A percentile compares a stretch with the other conserved stretches of the same genome.
phyloP scores from a whole-genome alignment of 2,797 vertebrate genomes.

The Anguilla obscura region DNA sequence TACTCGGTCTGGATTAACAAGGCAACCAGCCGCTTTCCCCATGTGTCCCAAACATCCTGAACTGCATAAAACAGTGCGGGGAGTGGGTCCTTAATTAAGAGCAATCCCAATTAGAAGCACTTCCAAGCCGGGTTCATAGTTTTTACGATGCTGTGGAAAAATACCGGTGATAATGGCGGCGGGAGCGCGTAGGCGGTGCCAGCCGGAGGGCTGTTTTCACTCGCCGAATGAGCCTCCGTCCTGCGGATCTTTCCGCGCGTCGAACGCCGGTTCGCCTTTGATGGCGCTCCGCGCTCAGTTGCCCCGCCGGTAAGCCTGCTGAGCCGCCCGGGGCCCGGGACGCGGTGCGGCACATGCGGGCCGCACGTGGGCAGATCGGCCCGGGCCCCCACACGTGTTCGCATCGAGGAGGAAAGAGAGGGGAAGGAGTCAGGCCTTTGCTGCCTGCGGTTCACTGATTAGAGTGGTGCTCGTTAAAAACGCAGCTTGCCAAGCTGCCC shows the following conservation, averaged over 20 bases:
- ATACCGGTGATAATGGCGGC: constrained; percentile 34
- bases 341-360: neutral
- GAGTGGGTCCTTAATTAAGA: constrained; percentile 53
- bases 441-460: neutral
- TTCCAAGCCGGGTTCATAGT: constrained; percentile 54
- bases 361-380: neutral
- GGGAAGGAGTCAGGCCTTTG: neutral
- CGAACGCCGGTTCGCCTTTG: constrained; percentile 24
- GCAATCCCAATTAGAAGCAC: constrained; percentile 48
- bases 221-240: constrained; percentile 27
- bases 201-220: neutral
- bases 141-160: constrained; percentile 60
- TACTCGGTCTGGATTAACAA: neutral
- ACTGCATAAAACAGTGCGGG: constrained; percentile 67
- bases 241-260: constrained; percentile 47
- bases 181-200: constrained; percentile 32
- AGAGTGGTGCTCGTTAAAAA: neutral
- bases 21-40: constrained; percentile 43
- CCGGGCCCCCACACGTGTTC: neutral
- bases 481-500: neutral
- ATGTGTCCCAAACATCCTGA: constrained; percentile 55
- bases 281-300: neutral
- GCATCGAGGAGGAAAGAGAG: neutral
- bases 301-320: neutral
- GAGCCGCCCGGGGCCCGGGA: neutral